Evolutionary conservation across 2,888 invertebrate genomes (phyloP).

Genomic region (Chrysotoxum bicinctum): DNA sequence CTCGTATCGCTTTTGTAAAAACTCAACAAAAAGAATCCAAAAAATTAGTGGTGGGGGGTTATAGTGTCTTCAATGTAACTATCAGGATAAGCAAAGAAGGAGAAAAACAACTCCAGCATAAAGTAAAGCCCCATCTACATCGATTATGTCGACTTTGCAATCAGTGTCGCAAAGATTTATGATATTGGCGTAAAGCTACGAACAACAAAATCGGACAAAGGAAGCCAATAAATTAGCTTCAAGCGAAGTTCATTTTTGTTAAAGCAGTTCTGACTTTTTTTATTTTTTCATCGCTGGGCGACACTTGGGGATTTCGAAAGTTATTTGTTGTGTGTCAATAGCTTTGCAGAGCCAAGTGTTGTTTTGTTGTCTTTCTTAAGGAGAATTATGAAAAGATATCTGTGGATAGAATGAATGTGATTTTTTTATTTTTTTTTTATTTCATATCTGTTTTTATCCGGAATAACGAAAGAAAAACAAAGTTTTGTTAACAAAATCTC

Average conservation of each 20-base stretch:
- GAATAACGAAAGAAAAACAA: background rate
- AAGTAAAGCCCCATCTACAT: constrained; percentile 29
- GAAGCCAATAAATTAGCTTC: constrained; percentile 66
- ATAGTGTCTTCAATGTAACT: background rate
- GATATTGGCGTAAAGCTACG: constrained; percentile 46
- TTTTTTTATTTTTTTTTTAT: constrained; percentile 38
- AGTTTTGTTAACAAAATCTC: background rate
- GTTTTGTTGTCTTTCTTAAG: background rate
- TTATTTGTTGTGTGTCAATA: constrained; percentile 65
- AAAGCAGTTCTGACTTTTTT: constrained; percentile 5
- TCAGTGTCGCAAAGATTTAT: constrained; percentile 70
- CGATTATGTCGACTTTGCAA: constrained; percentile 59
- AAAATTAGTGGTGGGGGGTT: background rate
- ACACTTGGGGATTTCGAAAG: constrained; percentile 34
- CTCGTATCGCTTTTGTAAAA: constrained; percentile 3
- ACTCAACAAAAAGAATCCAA: constrained; percentile 21
- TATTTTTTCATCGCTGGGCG: background rate
- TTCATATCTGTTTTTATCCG: constrained; percentile 4
- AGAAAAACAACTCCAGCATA: background rate
- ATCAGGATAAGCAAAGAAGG: background rate
- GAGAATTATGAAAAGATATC: constrained; percentile 53
- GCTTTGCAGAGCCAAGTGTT: background rate
- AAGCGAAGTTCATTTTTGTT: constrained; percentile 64
- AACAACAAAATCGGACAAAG: constrained; percentile 63
- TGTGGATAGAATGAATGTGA: constrained; percentile 52